Percentiles rank a stretch among this genome's conserved stretches.
phyloP scores from a whole-genome alignment of 2,797 vertebrate species.

The Chiloscyllium punctatum region DNA sequence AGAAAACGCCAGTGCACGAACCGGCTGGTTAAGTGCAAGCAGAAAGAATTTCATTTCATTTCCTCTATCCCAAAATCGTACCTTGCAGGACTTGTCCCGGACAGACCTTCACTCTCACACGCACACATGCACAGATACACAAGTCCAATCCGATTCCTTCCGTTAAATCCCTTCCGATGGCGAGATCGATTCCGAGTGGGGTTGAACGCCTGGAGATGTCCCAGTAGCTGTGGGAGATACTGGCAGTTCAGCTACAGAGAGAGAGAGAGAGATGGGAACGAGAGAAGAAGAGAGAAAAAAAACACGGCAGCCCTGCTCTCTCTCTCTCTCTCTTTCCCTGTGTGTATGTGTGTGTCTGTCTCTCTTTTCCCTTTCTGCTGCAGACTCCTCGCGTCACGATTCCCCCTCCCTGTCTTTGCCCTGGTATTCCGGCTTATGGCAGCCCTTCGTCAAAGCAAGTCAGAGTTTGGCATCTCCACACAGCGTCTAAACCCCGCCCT shows the following conservation, averaged over 20 bases:
- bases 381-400: not conserved
- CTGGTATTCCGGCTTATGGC: slow-evolving; percentile 1
- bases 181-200: not conserved
- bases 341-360: too few species aligned
- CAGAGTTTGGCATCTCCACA: not conserved
- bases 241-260: not conserved
- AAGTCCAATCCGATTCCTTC: not conserved
- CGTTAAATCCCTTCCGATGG: not conserved
- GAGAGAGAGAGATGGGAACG: too few species aligned
- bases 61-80: not conserved
- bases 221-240: not conserved
- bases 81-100: not conserved
- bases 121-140: not conserved
- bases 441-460: not conserved
- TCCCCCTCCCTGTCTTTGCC: not conserved
- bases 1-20: too few species aligned
- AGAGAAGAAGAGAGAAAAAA: too few species aligned
- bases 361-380: not conserved
- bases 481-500: slow-evolving; percentile 10
- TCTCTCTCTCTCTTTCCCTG: too few species aligned
- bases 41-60: not conserved
- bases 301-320: not conserved
- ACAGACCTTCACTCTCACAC: not conserved
- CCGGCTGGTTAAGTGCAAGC: too few species aligned
- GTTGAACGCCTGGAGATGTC: not conserved